phyloP scores from a whole-genome alignment of 2,113 vertebrate species.

The Diadophis punctatus region DNA sequence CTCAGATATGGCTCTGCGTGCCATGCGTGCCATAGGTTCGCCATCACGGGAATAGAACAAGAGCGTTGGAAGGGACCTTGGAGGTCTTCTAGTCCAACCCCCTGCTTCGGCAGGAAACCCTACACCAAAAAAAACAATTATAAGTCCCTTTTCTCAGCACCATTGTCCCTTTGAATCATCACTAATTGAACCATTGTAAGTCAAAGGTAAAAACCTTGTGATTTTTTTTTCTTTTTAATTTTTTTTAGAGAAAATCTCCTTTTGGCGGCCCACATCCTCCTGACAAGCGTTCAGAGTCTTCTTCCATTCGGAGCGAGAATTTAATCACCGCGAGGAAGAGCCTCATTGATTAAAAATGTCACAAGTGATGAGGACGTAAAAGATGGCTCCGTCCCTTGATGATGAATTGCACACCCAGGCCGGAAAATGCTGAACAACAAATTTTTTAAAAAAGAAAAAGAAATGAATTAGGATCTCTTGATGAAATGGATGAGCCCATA shows the following conservation, averaged over 20 bases:
- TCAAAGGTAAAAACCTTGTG: no score
- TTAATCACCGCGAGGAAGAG: slow-evolving; percentile 55
- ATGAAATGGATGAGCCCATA: slow-evolving; percentile 47
- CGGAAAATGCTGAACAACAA: slow-evolving; percentile 35
- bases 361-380: slow-evolving; percentile 60
- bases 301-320: slow-evolving; percentile 33
- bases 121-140: no score
- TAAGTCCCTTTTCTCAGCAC: no score
- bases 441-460: slow-evolving; percentile 54
- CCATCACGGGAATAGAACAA: no score
- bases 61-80: no score
- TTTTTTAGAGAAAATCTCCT: neutral
- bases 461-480: slow-evolving; percentile 52
- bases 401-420: neutral
- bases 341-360: slow-evolving; percentile 65
- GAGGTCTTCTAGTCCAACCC: no score
- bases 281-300: slow-evolving; percentile 27
- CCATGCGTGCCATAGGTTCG: no score
- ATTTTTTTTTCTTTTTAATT: no score
- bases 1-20: no score
- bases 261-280: neutral
- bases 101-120: no score
- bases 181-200: no score
- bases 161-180: no score
- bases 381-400: slow-evolving; percentile 55